Evolutionary conservation across 2,888 invertebrate genomes (phyloP).

Genomic region (Cheilosia variabilis): DNA sequence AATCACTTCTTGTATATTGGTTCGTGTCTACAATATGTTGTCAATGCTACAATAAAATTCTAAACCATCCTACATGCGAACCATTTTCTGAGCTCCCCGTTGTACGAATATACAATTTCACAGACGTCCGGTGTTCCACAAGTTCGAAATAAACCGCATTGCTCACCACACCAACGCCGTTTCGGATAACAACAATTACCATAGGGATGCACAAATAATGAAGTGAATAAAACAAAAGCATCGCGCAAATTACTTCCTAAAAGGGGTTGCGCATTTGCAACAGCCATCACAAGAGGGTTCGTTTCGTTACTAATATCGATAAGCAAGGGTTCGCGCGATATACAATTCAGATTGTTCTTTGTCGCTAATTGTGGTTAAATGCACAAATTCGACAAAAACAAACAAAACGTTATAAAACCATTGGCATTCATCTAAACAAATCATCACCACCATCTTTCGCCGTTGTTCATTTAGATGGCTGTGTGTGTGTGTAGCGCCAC

Average conservation of each 20-base stretch:
- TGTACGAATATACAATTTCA: no score
- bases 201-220: conserved; percentile 1
- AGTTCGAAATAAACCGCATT: neutral
- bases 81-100: neutral
- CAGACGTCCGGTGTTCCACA: no score
- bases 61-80: conserved; percentile 10
- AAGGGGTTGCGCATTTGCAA: conserved; percentile 29
- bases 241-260: neutral
- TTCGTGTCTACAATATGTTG: neutral
- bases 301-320: neutral
- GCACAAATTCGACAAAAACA: conserved; percentile 58
- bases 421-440: conserved; percentile 26
- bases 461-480: conserved; percentile 52
- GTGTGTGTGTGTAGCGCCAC: conserved; percentile 34
- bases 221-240: conserved; percentile 14
- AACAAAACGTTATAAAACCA: conserved; percentile 36
- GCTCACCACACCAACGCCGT: neutral
- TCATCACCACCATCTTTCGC: conserved; percentile 26
- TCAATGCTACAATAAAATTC: neutral
- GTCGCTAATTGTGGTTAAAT: conserved; percentile 63
- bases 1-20: neutral
- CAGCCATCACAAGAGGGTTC: conserved; percentile 18
- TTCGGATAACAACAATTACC: neutral
- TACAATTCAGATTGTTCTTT: conserved; percentile 27
- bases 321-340: conserved; percentile 4